phyloP scores from a whole-genome alignment of 1,140 invertebrate species.

The Brachystomella parvula region DNA sequence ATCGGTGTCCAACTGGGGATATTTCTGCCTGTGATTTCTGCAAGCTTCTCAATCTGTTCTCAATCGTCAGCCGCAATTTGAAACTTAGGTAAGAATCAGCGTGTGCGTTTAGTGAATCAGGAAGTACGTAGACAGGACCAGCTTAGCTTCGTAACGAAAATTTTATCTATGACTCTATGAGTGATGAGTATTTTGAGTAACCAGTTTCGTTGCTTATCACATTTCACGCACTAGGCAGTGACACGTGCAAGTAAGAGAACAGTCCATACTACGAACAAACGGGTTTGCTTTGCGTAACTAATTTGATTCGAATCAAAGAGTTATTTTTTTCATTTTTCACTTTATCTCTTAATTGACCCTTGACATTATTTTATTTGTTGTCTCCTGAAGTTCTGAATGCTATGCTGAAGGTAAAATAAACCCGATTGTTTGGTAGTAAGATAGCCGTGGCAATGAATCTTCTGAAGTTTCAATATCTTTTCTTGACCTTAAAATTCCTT shows the following conservation, averaged over 20 bases:
- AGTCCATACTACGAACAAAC: too few species aligned
- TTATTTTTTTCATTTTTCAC: too few species aligned
- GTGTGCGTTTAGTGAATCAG: not conserved
- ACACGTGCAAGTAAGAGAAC: not conserved
- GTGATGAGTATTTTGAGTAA: not conserved
- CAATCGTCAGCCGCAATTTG: constrained; percentile 29
- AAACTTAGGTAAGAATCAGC: constrained; percentile 27
- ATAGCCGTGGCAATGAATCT: not conserved
- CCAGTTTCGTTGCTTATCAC: not conserved
- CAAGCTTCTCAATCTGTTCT: constrained; percentile 31
- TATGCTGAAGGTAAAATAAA: not conserved
- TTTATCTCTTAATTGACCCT: too few species aligned
- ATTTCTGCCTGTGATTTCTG: constrained; percentile 36
- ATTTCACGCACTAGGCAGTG: not conserved
- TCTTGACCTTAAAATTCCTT: not conserved
- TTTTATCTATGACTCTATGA: not conserved
- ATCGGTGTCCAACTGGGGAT: constrained; percentile 35
- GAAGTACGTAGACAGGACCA: not conserved
- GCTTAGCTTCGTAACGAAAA: not conserved
- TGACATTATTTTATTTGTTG: too few species aligned
- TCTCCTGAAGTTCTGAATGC: not conserved
- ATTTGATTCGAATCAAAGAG: too few species aligned
- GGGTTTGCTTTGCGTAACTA: too few species aligned
- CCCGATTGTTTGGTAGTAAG: not conserved
- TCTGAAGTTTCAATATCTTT: not conserved